Percentiles rank a stretch among this genome's conserved stretches.
Evolutionary conservation across 2,888 invertebrate genomes (phyloP).

Genomic region (Sycophila texana): DNA sequence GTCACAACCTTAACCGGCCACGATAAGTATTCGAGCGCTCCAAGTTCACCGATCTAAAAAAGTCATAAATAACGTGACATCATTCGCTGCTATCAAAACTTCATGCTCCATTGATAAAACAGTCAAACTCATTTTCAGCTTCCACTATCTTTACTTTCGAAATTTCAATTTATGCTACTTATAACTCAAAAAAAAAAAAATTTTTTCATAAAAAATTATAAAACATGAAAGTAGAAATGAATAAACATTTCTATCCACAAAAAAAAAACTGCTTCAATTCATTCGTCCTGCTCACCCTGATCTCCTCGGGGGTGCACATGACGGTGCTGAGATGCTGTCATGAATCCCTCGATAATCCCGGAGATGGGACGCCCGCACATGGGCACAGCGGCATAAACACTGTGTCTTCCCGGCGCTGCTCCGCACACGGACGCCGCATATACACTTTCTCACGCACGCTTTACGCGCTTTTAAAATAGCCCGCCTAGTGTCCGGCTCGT

Average conservation of each 20-base stretch:
- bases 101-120: background rate
- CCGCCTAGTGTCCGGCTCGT: conserved; percentile 13
- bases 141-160: too few relatives aligned
- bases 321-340: conserved; percentile 22
- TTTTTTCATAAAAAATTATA: too few relatives aligned
- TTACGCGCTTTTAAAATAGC: conserved; percentile 46
- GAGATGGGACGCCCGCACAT: conserved; percentile 17
- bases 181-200: too few relatives aligned
- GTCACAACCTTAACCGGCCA: background rate
- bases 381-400: conserved; percentile 30
- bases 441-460: conserved; percentile 28
- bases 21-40: background rate
- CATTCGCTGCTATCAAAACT: background rate
- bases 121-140: too few relatives aligned
- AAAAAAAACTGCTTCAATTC: background rate
- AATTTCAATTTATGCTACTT: too few relatives aligned
- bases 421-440: background rate
- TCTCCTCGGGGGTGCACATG: conserved; percentile 77
- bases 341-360: background rate
- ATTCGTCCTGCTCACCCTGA: conserved; percentile 72
- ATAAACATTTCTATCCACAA: background rate
- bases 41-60: background rate
- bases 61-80: conserved; percentile 20
- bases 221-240: too few relatives aligned
- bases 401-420: background rate